Evolutionary conservation across 2,888 invertebrate genomes (phyloP), one percentile per base, ranked within the genome.

Genomic region (Ormyrus thymus): DNA sequence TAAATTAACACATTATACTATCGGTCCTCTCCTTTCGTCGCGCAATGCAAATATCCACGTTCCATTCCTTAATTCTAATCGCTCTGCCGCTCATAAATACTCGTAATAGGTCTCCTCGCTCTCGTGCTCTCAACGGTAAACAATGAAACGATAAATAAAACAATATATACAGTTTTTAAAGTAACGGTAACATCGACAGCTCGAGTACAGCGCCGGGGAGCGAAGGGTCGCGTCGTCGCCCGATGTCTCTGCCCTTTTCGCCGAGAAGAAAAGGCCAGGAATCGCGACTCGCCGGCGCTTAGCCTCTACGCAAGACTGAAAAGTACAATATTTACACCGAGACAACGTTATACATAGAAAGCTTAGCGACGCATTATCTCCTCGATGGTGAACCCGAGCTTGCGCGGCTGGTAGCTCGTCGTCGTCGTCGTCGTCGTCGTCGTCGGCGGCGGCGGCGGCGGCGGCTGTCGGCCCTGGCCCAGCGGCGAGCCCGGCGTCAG

Each of bases 281-380:
- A 29, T 5, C 13, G 10, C 15, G 7, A 13, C 11, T 51, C 45
- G 45, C 50, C 29, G 29, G 11, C 43, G 10, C 5, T 15, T 11
- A 76, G 55, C 70, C 76, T 76, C 70, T 71, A 58, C n/a, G 5
- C 58, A 64, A 13, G 11, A 15, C 10, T 10, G 46, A 13, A 43
- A 15, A 58, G 15, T 62, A 78, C 59, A 65, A 29, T 75, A 79
- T 79, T 75, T 79, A 79, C 75, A 78, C 51, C 58, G 78, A 74
- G 45, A 74, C 51, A 69, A 46, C 51, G 53, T 5, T 10, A 53
- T 68, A 73, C 48, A 58, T 58, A 45, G 7, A 29, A 53, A 13
- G 53, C 50, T 50, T 94, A 96, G 91, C 96, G 94, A 89, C 94
- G 95, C 95, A 97, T 95, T 83, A 97, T 97, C 87, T 97, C 96